These are phyloP conservation scores for Gobius niger DNA, from an alignment of 2,113 vertebrate species.

Conservation along the genomic window DNA sequence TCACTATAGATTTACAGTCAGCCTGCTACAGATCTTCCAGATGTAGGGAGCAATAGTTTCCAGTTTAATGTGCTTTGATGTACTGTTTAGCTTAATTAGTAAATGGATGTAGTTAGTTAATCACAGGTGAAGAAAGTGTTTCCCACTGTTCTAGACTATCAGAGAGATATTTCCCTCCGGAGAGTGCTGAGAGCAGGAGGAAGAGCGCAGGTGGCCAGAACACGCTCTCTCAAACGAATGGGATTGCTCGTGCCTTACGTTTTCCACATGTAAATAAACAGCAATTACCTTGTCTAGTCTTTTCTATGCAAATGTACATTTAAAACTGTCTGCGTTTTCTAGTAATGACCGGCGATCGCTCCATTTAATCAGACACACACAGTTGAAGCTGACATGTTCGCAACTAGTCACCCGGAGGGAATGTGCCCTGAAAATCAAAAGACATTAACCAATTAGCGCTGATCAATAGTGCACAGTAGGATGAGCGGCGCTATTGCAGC, in stretches of 20 bases:
- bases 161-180: slow-evolving; percentile 2
- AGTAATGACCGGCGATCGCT: slow-evolving; percentile 1
- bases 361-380: slow-evolving; percentile 25
- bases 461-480: slow-evolving; percentile 63
- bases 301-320: background rate
- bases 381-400: slow-evolving; percentile 28
- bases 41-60: background rate
- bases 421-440: slow-evolving; percentile 67
- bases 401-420: slow-evolving; percentile 39
- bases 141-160: background rate
- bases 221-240: background rate
- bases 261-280: slow-evolving; percentile 10
- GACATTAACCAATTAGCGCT: slow-evolving; percentile 73
- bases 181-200: background rate
- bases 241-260: background rate
- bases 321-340: slow-evolving; percentile 7
- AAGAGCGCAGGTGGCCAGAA: background rate
- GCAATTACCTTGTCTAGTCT: background rate
- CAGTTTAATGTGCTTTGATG: background rate
- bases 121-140: background rate
- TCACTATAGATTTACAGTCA: background rate
- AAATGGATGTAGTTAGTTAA: background rate
- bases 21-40: background rate
- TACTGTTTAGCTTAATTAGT: background rate
- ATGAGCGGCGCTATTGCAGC: slow-evolving; percentile 25